These are phyloP conservation scores for Syngnathoides biaculeatus DNA, from an alignment of 2,113 vertebrate genomes.

Conservation along the genomic window DNA sequence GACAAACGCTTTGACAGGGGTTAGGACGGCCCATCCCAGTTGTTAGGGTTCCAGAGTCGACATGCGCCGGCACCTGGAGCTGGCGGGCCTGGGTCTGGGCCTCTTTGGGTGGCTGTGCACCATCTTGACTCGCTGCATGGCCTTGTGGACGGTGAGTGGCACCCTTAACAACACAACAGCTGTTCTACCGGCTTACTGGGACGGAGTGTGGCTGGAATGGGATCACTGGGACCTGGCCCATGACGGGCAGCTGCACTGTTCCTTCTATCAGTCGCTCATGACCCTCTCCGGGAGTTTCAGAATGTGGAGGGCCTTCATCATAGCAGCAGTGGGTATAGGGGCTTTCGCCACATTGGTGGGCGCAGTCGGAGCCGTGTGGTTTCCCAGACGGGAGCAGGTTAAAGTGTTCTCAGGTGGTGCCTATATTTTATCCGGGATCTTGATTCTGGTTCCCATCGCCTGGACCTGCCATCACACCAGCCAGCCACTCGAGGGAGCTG, in stretches of 20 bases:
- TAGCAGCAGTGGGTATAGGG: constrained; percentile 66
- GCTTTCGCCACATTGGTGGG: constrained; percentile 67
- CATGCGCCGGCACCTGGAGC: constrained; percentile 65
- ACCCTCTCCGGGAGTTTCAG: constrained; percentile 78
- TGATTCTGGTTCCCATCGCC: constrained; percentile 78
- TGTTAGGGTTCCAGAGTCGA: constrained; percentile 38
- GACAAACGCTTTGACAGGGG: constrained; percentile 4
- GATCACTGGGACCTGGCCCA: constrained; percentile 81
- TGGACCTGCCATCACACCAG: constrained; percentile 81
- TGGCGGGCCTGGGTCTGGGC: constrained; percentile 50
- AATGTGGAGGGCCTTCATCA: constrained; percentile 80
- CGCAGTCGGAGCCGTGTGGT: constrained; percentile 70
- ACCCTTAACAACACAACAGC: constrained; percentile 74
- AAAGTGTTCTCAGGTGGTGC: constrained; percentile 70
- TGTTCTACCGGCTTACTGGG: constrained; percentile 83
- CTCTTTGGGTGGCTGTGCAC: constrained; percentile 68
- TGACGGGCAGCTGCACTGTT: constrained; percentile 84
- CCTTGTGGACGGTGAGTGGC: constrained; percentile 85
- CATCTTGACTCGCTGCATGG: constrained; percentile 78
- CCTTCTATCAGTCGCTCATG: constrained; percentile 83
- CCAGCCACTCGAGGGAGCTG: constrained; percentile 75
- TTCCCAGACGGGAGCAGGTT: constrained; percentile 57
- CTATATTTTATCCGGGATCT: constrained; percentile 73
- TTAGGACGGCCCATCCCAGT: constrained; percentile 7
- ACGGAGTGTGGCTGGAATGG: constrained; percentile 90